A percentile compares a stretch with the other conserved stretches of the same genome.
phyloP scores from a whole-genome alignment of 2,888 invertebrate species.

The Troides helena region DNA sequence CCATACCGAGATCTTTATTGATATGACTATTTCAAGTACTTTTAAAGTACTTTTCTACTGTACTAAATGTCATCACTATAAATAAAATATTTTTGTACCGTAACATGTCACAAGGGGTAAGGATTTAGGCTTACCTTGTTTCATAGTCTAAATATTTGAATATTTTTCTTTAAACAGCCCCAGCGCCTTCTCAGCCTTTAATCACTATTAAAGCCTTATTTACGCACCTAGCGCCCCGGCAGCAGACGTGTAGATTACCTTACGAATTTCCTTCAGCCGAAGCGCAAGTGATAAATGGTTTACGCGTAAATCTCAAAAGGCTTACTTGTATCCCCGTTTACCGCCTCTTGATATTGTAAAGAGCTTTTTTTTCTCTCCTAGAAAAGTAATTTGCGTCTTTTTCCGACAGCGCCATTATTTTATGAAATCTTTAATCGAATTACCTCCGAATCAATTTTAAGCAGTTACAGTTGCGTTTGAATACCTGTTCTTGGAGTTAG shows the following conservation, averaged over 20 bases:
- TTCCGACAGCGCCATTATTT: neutral
- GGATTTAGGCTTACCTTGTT: neutral
- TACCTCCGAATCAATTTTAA: too few relatives aligned
- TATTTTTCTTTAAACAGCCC: neutral
- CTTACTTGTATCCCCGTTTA: conserved; percentile 18
- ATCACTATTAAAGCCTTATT: conserved; percentile 17
- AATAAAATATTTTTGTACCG: too few relatives aligned
- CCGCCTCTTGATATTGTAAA: conserved; percentile 14
- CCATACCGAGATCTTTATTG: too few relatives aligned
- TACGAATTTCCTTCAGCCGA: conserved; percentile 19
- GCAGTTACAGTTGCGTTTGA: neutral
- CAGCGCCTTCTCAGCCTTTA: neutral
- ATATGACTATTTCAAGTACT: too few relatives aligned
- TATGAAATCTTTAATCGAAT: neutral
- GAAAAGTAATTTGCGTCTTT: conserved; percentile 4
- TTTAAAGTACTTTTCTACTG: too few relatives aligned
- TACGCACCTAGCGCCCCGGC: conserved; percentile 9
- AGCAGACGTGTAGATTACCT: conserved; percentile 24
- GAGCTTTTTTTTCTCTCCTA: conserved; percentile 8
- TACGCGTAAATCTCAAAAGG: conserved; percentile 26
- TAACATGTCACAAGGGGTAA: too few relatives aligned
- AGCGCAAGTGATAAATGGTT: conserved; percentile 33
- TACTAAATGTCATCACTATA: too few relatives aligned
- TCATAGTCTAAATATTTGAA: neutral
- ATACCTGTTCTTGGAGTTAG: neutral